Base-by-base conservation (phyloP, 2,113 vertebrate genomes). In the Colinus virginianus region DNA sequence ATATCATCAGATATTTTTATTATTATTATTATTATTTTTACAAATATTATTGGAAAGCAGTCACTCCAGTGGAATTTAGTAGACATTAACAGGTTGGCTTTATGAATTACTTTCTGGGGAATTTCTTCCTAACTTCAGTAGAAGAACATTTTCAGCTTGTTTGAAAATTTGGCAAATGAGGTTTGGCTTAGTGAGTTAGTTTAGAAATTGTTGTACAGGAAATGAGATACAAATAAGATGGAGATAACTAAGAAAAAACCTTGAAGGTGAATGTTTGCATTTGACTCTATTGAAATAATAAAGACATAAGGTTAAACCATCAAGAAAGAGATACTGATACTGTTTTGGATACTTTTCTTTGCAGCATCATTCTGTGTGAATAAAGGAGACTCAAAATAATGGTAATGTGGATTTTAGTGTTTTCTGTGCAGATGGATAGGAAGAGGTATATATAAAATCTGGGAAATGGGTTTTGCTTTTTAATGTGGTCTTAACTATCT, bases 101-200 rank as follows among this genome's bases (percentile, higher is more conserved):
- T 74, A 14, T 32, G 81, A 82, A 87, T 85, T 62, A 34, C 12
- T 82, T 82, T 78, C 25, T 74, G 14, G 8, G 38, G 36, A 9
- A 66, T 85, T 95, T 79, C 21, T 74, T 40, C 28, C 22, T 82
- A 85, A 46, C 23, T 58, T n/a, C 51, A 69, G 69, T 42, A 79
- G 82, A 82, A 66, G 11, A 84, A 58, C 8, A 42, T 89, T 90
- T 90, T 84, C 45, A 83, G 6, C 55, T 91, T 83, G 34, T 93
- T 93, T 88, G 53, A 87, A 94, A 66, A 77, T 51, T 84, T 91
- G 76, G 83, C 82, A 84, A 66, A 46, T 79, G 61, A 67, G 28
- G 19, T 6, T 69, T 90, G 64, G 13, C 64, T 59, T 45, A 77
- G 46, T 74, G 38, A 80, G 9, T 21, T 88, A 55, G 45, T 80